Base-by-base conservation (phyloP, 53 echinoderm and acorn worm genomes). In the Temnopleurus reevesii region DNA sequence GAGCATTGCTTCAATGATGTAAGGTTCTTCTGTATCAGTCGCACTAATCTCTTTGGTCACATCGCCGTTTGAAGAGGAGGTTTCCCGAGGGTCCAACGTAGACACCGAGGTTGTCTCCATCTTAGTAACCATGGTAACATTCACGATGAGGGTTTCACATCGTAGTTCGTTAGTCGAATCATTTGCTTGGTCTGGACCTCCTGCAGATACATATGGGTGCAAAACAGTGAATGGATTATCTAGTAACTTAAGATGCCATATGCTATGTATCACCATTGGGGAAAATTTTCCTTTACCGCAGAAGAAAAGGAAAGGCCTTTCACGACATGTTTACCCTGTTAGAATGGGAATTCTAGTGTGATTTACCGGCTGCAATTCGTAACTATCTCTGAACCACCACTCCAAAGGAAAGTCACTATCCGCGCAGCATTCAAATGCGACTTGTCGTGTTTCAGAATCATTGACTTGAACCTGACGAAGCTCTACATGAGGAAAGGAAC, bases 161-260 rank as follows among this genome's bases (percentile, higher is more conserved):
- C 71, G 71, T 71, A 71, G 71, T 71, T 71, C 71, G 71, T 71
- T 41, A 6, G 71, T 71, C 71, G 71, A 41, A 71, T 71, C 15
- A 41, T 41, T 71, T 41, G 38, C 36, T n/a, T 66, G 71, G 13
- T 56, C 24, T 8, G 24, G 21, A 5, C 41, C 61, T 35, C 64
- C 3, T 26, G 35, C 71, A 5, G 41, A n/a, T 36, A 7, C 43
- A 1, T n/a, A 23, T 19, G 9, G n/a, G 35, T 38, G 21, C 9
- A 27, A 38, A 41, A 38, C 8, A 23, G 1, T 5, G 23, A 38
- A 19, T 71, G n/a, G 41, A 23, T 71, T n/a, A 9, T 41, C 41
- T 41, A 8, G 71, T 36, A 71, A 71, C 8, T 36, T 41, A 1
- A 71, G 9, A 27, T 23, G 41, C 2, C 71, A n/a, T 2, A 71